These are phyloP conservation scores for Penaeus vannamei DNA, from an alignment of 1,140 invertebrate genomes.

Conservation along the genomic window DNA sequence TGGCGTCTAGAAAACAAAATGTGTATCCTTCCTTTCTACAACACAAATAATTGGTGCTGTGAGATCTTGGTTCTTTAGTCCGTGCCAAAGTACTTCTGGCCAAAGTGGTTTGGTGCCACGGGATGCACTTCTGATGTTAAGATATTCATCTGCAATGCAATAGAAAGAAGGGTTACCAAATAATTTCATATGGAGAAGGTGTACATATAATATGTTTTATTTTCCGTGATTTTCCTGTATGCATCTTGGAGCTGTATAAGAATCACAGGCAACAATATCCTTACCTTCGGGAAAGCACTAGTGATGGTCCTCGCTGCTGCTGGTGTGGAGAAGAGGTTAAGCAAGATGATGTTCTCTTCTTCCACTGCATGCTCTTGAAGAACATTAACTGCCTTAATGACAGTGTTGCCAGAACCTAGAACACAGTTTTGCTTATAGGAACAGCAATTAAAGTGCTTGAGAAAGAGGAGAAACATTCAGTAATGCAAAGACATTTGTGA, in stretches of 20 bases:
- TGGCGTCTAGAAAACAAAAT: no score
- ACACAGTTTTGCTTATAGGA: no score
- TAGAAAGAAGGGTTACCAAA: constrained; percentile 71
- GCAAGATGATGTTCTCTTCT: constrained; percentile 94
- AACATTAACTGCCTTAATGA: constrained; percentile 93
- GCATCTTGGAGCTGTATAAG: neutral
- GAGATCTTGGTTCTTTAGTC: constrained; percentile 78
- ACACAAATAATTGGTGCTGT: no score
- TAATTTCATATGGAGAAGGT: constrained; percentile 32
- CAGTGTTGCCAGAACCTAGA: constrained; percentile 86
- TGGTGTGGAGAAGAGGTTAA: constrained; percentile 97
- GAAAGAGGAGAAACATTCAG: no score
- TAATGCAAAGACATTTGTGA: neutral
- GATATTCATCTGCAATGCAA: constrained; percentile 82
- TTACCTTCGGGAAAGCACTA: constrained; percentile 82
- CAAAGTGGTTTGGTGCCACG: constrained; percentile 98
- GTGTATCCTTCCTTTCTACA: no score
- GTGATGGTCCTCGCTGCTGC: constrained; percentile 89
- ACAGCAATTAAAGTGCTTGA: no score
- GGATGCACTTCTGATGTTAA: constrained; percentile 95
- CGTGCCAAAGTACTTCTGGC: constrained; percentile 98
- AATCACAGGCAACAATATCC: neutral
- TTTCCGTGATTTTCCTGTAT: neutral
- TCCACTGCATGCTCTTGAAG: constrained; percentile 93
- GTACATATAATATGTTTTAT: neutral